A percentile compares a stretch with the other conserved stretches of the same genome.
These are phyloP conservation scores for Ormyrus nitidulus DNA, from an alignment of 2,888 invertebrate species.

Conservation along the genomic window DNA sequence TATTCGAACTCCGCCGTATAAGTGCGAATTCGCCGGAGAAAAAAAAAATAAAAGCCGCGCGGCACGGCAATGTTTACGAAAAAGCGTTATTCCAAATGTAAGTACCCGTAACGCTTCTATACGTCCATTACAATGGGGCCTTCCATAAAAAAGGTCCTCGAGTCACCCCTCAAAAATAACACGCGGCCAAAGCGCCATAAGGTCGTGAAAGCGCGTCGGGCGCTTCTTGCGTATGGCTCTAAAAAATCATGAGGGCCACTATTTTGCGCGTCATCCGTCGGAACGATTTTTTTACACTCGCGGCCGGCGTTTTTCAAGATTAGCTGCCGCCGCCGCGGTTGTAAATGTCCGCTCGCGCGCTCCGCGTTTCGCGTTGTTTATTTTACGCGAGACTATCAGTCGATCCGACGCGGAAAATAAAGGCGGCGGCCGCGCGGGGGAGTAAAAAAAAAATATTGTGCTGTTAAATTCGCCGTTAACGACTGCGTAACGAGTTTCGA, in stretches of 20 bases:
- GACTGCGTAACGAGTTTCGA: too few relatives aligned
- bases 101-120: constrained; percentile 19
- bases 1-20: too few relatives aligned
- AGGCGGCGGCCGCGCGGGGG: too few relatives aligned
- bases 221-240: constrained; percentile 55
- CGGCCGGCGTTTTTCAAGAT: not conserved
- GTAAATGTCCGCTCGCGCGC: too few relatives aligned
- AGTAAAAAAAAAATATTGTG: too few relatives aligned
- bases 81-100: constrained; percentile 25
- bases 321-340: too few relatives aligned
- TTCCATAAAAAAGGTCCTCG: constrained; percentile 65
- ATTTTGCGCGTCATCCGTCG: constrained; percentile 60
- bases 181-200: constrained; percentile 60
- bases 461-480: too few relatives aligned
- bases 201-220: constrained; percentile 62
- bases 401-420: too few relatives aligned
- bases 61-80: constrained; percentile 5
- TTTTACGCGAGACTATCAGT: too few relatives aligned
- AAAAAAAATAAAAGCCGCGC: too few relatives aligned
- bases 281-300: constrained; percentile 25
- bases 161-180: constrained; percentile 68
- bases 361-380: too few relatives aligned
- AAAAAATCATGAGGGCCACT: constrained; percentile 68
- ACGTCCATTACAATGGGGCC: constrained; percentile 47
- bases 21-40: too few relatives aligned